Evolutionary conservation across 1,140 invertebrate genomes (phyloP).

Genomic region (Drosophila sp.): DNA sequence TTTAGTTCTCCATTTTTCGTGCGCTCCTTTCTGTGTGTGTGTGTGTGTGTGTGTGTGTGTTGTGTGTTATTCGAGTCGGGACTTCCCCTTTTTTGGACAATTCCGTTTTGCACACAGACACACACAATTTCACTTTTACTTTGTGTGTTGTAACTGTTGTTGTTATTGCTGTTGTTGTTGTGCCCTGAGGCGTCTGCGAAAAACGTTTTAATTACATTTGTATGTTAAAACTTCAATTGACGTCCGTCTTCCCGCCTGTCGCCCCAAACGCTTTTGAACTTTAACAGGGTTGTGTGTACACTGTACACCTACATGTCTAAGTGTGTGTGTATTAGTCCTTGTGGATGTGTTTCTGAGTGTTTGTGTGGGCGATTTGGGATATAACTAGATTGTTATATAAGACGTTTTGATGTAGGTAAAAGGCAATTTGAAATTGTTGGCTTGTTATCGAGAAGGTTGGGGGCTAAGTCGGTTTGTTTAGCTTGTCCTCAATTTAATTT

Average conservation of each 20-base stretch:
- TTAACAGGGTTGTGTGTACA: conserved; percentile 57
- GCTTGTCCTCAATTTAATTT: conserved; percentile 75
- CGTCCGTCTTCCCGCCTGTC: conserved; percentile 28
- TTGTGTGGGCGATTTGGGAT: conserved; percentile 73
- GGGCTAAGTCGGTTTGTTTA: conserved; percentile 49
- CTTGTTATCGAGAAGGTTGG: neutral
- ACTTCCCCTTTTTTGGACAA: conserved; percentile 69
- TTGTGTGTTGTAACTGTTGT: conserved; percentile 43
- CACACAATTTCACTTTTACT: conserved; percentile 58
- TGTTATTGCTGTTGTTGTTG: conserved; percentile 54
- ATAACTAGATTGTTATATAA: conserved; percentile 77
- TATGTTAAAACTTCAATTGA: conserved; percentile 83
- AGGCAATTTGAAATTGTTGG: conserved; percentile 57
- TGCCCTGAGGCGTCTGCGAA: conserved; percentile 75
- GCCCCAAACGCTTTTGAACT: conserved; percentile 80
- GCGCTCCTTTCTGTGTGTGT: conserved; percentile 11
- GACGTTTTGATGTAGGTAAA: conserved; percentile 80
- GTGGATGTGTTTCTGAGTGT: conserved; percentile 51
- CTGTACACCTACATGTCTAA: neutral
- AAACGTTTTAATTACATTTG: conserved; percentile 84
- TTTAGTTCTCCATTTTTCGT: conserved; percentile 16
- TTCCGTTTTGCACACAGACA: conserved; percentile 46
- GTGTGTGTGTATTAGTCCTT: conserved; percentile 12
- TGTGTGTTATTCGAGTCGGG: conserved; percentile 35
- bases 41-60: conserved; percentile 24